Evolutionary conservation across 2,113 vertebrate species (phyloP), one percentile per base, ranked within the genome.

Genomic region (Myrmophylax atrothorax): DNA sequence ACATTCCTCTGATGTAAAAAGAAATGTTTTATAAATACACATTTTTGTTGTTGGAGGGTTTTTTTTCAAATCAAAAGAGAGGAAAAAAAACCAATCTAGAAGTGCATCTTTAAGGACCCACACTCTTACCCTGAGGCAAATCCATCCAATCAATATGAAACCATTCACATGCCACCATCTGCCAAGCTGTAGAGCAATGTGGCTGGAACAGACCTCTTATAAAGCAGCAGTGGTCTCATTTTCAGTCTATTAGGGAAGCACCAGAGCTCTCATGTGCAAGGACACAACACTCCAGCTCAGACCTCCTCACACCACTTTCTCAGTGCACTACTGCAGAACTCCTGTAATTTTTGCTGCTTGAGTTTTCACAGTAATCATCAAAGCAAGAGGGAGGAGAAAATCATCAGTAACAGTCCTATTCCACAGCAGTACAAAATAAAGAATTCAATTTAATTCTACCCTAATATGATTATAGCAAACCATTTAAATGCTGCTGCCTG

Each of bases 151-250:
- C 99, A 99, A 99, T 99, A 98, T 97, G 97, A 98, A 98, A 96
- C 98, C 98, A 98, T 98, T 99, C 99, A 99, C 97, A 98, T 98
- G 83, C 96, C 97, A 98, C 98, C 98, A 99, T 99, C 99, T 99
- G 98, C 98, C 98, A 97, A 95, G 97, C 97, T 98, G 98, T 96
- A 95, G 98, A 99, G 95, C 68, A 95, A 97, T 97, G 98, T 98
- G 98, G 98, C 98, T 97, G 86, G 91, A 98, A 98, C 97, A 98
- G 96, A 98, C 94, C 97, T 98, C 96, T 96, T 97, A 95, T 23
- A 96, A 96, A 98, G 97, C 97, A 93, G 93, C 97, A 96, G 95
- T 94, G 87, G 94, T 98, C 97, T 98, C 97, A 97, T 98, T 98
- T 97, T 97, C 97, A 98, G 97, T 93, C 94, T 96, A 98, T 97